Evolutionary conservation across 1,140 invertebrate species (phyloP), one percentile per base, ranked within the genome.

Genomic region (Ceratosolen solmsi): DNA sequence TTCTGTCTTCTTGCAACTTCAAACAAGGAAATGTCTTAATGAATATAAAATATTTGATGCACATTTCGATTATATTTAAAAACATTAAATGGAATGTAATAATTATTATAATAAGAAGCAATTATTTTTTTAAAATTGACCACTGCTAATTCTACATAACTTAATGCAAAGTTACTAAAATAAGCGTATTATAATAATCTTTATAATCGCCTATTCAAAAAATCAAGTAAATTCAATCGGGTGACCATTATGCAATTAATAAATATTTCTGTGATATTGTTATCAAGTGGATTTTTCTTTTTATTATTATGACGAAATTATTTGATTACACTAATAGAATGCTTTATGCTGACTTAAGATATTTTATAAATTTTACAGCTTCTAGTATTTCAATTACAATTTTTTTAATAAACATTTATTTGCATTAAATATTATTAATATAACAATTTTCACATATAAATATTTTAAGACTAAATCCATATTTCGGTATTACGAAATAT

Each of bases 391-490:
- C n/a, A 30, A 63, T 27, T 25, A 63, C 9, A 63, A 27, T 25
- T 63, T 63, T 63, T 25, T 63, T 27, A 25, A 63, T 30, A 63
- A n/a, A n/a, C n/a, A n/a, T n/a, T n/a, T n/a, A n/a, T n/a, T n/a
- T n/a, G n/a, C n/a, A n/a, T n/a, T n/a, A n/a, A n/a, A n/a, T n/a
- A n/a, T n/a, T n/a, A n/a, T n/a, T n/a, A n/a, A n/a, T n/a, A n/a
- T n/a, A n/a, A n/a, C n/a, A n/a, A n/a, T n/a, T n/a, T n/a, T n/a
- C n/a, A n/a, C n/a, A n/a, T n/a, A n/a, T n/a, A n/a, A n/a, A n/a
- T n/a, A n/a, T n/a, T n/a, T n/a, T n/a, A n/a, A n/a, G n/a, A n/a
- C n/a, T n/a, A n/a, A n/a, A n/a, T n/a, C n/a, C n/a, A n/a, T n/a
- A n/a, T n/a, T n/a, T n/a, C n/a, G n/a, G n/a, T n/a, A n/a, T n/a